Base-by-base conservation (phyloP, 2,888 invertebrate genomes). In the Calameuta idolon region DNA sequence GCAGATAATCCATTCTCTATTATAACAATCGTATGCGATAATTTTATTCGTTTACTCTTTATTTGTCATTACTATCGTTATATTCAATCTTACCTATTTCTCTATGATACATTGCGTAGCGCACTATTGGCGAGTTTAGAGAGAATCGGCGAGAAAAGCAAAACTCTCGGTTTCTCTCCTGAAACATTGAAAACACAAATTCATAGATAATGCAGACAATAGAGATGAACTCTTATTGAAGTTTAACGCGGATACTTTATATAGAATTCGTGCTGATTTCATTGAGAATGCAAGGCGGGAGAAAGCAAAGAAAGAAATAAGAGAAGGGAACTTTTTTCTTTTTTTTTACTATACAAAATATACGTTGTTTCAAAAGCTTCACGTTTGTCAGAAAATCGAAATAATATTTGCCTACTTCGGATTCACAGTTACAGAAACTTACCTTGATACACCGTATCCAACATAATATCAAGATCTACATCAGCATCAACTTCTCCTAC, bases 361-460 rank as follows among this genome's bases (percentile, higher is more conserved):
- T 55, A 55, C 23, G 23, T 23, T 23, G 5, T 55, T 55, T 15
- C 9, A 55, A 55, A 2, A 23, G 2, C 23, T 55, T 55, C 23
- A 55, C 23, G 9, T 55, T 55, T 55, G 5, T 55, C 9, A 2
- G 5, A 23, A 23, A 5, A 9, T 9, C 55, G 1, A 55, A 55
- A 55, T 23, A 55, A 23, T 23, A 23, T 55, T 55, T 55, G 2
- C 0, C 9, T 55, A 9, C 23, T 9, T 23, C 23, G 9, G 23
- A 9, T 23, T 55, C 23, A 55, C n/a, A 71, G 23, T 31, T 37
- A 69, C 69, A 15, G n/a, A 74, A 30, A 34, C 77, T 34, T 35
- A 81, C 82, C 79, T 69, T 75, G 69, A 73, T 81, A 79, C 74
- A 77, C 80, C 15, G 79, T 77, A 81, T 79, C 77, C 15, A 81